Evolutionary conservation across 2,888 invertebrate genomes (phyloP).

Genomic region (Pherbina coryleti): DNA sequence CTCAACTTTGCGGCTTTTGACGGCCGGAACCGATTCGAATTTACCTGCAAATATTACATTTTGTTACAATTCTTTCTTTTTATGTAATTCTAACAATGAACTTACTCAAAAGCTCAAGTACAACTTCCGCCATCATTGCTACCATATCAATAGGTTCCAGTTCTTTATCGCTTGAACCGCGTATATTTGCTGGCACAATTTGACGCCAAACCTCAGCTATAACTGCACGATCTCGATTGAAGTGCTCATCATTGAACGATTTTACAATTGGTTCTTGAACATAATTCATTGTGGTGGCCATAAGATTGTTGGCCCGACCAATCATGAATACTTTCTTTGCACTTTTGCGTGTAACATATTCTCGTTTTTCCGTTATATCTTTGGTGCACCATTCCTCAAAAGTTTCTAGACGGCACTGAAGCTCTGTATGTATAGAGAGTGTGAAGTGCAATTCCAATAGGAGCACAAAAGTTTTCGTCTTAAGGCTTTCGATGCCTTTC

Average conservation of each 20-base stretch:
- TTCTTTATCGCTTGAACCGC: constrained; percentile 56
- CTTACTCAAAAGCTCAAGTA: constrained; percentile 56
- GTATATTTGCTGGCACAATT: constrained; percentile 59
- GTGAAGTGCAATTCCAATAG: constrained; percentile 66
- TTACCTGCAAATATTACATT: constrained; percentile 48
- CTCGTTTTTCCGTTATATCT: constrained; percentile 60
- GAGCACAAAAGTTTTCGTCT: constrained; percentile 63
- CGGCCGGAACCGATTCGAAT: constrained; percentile 61
- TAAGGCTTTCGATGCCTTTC: constrained; percentile 60
- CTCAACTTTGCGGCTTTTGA: constrained; percentile 53
- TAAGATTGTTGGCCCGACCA: constrained; percentile 59
- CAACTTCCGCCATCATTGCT: constrained; percentile 58
- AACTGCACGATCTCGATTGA: constrained; percentile 57
- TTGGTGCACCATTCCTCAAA: constrained; percentile 62
- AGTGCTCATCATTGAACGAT: constrained; percentile 55
- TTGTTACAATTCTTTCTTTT: not conserved
- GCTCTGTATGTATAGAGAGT: constrained; percentile 61
- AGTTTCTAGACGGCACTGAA: constrained; percentile 59
- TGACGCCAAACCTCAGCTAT: constrained; percentile 61
- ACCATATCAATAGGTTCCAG: constrained; percentile 61
- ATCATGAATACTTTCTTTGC: constrained; percentile 66
- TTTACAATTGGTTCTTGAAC: constrained; percentile 56
- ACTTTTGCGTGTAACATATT: constrained; percentile 62
- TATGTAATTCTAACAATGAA: not conserved
- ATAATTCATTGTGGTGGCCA: constrained; percentile 51